Base-by-base conservation (phyloP, 2,113 vertebrate species). In the Lates calcarifer region DNA sequence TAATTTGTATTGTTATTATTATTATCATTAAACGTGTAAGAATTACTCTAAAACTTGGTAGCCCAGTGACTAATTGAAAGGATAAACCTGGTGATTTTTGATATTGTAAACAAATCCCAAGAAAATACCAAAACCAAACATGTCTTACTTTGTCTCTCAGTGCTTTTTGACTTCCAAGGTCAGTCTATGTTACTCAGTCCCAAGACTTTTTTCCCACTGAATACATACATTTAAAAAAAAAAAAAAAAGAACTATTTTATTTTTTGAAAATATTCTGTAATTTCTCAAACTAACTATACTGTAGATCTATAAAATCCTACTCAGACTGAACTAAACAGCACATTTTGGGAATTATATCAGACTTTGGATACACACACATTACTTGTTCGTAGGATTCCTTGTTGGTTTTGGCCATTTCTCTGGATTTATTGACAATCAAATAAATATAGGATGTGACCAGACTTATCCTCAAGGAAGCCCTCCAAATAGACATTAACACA, bases 31-130 rank as follows among this genome's bases (percentile, higher is more conserved):
- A n/a, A 64, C 29, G 20, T 51, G n/a, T 55, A 37, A 15, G 58
- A 39, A 39, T 20, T 31, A 4, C 17, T 29, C 33, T 70, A 33
- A 57, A 37, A 63, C 47, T 45, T 26, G 28, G 12, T 28, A 35
- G 58, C 71, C 17, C 24, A n/a, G 15, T 35, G 61, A 15, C 17
- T 57, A 12, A 64, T 47, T 65, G n/a, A 39, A 72, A 74, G 60
- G 14, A 41, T 64, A 39, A 29, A 35, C 6, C 29, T 35, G 22
- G 15, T 22, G 24, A 47, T 39, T 39, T 24, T 17, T 62, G 9
- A 37, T 12, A 74, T 37, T 57, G 6, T 56, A 22, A 76, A 28
- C 20, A 66, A 66, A 39, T 33, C 29, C 9, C 7, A 20, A 33
- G 3, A 22, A 33, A 58, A 58, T 3, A 58, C 28, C 15, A 29